These are phyloP conservation scores for Myopa tessellatipennis DNA, from an alignment of 2,888 invertebrate species.

Conservation along the genomic window DNA sequence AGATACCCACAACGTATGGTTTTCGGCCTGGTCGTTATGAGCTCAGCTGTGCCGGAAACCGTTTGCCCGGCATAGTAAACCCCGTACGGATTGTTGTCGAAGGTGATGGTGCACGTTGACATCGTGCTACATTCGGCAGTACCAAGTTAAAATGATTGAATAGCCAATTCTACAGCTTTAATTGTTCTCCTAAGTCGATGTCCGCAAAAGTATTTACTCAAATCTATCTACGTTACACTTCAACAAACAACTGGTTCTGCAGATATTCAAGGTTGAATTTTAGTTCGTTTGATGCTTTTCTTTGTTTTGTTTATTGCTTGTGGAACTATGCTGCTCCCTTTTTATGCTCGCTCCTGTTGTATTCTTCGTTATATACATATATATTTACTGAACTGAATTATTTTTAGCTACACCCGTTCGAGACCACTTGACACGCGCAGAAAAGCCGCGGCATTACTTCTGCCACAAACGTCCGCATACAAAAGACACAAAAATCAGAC, in stretches of 20 bases:
- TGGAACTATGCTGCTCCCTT: not conserved
- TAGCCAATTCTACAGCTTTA: too few relatives aligned
- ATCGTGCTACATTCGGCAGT: constrained; percentile 46
- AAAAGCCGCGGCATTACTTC: not conserved
- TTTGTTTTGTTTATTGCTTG: not conserved
- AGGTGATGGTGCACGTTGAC: constrained; percentile 63
- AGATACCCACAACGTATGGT: constrained; percentile 65
- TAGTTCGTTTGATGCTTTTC: not conserved
- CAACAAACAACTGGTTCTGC: constrained; percentile 7
- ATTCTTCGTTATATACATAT: not conserved
- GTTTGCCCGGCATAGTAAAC: constrained; percentile 66
- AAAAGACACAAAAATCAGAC: constrained; percentile 47
- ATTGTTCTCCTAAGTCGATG: not conserved
- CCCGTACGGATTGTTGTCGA: constrained; percentile 63
- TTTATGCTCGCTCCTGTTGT: not conserved
- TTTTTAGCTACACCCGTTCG: constrained; percentile 28
- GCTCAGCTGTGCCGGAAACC: constrained; percentile 63
- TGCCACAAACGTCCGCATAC: constrained; percentile 43
- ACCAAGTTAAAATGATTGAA: not conserved
- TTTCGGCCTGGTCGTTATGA: constrained; percentile 64
- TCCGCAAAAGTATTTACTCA: not conserved
- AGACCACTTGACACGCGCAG: constrained; percentile 15
- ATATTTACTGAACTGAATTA: constrained; percentile 18
- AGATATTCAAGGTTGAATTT: constrained; percentile 13
- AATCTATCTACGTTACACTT: not conserved